phyloP scores from a whole-genome alignment of 2,113 vertebrate species.

The Todiramphus saurophagus region DNA sequence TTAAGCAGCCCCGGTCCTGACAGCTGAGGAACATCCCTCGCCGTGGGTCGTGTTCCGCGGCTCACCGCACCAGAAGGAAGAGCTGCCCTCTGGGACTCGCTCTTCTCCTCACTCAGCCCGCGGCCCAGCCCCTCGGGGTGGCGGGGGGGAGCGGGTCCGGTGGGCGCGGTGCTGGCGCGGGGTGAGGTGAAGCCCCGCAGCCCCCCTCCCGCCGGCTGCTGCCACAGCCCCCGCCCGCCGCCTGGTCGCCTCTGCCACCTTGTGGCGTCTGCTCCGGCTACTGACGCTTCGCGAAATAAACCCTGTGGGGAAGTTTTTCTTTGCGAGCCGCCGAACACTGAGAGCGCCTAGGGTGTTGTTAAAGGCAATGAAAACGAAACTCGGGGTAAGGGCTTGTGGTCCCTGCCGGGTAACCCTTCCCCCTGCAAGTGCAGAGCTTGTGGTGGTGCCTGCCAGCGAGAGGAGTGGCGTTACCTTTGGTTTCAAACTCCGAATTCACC shows the following conservation, averaged over 20 bases:
- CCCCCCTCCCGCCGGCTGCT: neutral
- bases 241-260: neutral
- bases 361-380: neutral
- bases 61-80: neutral
- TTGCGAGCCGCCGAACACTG: rapidly evolving
- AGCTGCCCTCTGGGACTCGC: neutral
- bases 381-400: neutral
- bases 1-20: no score
- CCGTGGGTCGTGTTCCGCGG: rapidly evolving
- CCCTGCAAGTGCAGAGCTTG: neutral
- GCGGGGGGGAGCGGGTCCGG: neutral
- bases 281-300: rapidly evolving
- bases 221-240: neutral
- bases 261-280: neutral
- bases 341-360: no score
- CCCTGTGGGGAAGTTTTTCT: rapidly evolving
- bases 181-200: no score
- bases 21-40: neutral
- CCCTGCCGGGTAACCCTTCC: neutral
- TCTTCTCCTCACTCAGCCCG: neutral
- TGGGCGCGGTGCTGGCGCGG: no score
- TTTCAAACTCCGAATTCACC: neutral
- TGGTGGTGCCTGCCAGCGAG: neutral
- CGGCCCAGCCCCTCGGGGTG: rapidly evolving
- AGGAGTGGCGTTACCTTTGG: neutral